Conservation (phyloP, 2,113 vertebrate species). For the Petrocephalus zakoni region DNA sequence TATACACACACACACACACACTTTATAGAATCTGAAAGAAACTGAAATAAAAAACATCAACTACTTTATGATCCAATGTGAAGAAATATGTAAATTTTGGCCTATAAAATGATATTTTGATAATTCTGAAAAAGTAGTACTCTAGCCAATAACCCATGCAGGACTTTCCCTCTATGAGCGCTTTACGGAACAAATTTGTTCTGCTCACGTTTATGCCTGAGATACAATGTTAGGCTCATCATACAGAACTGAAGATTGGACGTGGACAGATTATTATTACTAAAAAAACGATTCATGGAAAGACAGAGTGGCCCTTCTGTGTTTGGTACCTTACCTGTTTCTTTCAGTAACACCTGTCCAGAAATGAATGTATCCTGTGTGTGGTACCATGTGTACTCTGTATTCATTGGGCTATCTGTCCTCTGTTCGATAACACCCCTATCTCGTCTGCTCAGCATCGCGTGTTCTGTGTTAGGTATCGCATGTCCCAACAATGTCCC, state of each 20-base stretch:
- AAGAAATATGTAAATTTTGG: too few species aligned
- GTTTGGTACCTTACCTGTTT: not conserved
- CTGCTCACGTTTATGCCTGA: too few species aligned
- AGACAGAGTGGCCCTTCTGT: not conserved
- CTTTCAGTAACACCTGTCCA: not conserved
- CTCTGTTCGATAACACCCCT: not conserved
- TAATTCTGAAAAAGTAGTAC: too few species aligned
- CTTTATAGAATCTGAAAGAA: too few species aligned
- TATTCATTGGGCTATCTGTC: not conserved
- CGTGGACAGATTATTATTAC: not conserved
- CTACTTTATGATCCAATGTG: too few species aligned
- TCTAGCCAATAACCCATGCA: too few species aligned
- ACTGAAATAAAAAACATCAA: too few species aligned
- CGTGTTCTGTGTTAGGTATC: not conserved
- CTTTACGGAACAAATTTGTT: too few species aligned
- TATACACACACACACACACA: too few species aligned
- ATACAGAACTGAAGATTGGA: not conserved
- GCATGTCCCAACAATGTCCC: too few species aligned
- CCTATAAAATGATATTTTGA: too few species aligned
- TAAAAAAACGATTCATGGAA: not conserved
- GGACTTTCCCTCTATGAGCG: too few species aligned
- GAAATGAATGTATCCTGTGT: not conserved
- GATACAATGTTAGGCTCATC: not conserved
- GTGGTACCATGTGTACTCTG: not conserved
- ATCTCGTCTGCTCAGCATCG: not conserved